Conservation (phyloP, 2,888 invertebrate genomes). For the Dyspetes luteomarginatus region DNA sequence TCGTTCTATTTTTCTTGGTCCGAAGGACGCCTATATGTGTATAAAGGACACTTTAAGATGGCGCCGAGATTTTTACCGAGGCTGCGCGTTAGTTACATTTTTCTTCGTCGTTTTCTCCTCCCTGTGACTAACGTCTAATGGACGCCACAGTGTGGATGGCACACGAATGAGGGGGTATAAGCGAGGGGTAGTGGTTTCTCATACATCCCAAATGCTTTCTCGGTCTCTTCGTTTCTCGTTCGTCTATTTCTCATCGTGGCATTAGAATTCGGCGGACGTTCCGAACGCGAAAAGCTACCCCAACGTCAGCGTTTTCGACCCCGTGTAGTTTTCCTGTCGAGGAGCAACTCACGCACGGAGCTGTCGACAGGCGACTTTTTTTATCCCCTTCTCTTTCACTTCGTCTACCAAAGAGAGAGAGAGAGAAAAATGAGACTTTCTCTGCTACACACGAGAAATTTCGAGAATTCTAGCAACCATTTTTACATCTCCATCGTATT, state of each 20-base stretch:
- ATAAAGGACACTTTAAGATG: slow-evolving; percentile 12
- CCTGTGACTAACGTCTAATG: slow-evolving; percentile 54
- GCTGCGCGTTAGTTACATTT: slow-evolving; percentile 37
- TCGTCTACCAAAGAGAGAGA: too few species aligned
- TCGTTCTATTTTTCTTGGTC: slow-evolving; percentile 56
- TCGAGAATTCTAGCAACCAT: slow-evolving; percentile 40
- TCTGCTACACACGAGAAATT: slow-evolving; percentile 13
- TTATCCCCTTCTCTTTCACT: slow-evolving; percentile 54
- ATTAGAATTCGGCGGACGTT: slow-evolving; percentile 68
- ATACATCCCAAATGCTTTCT: not conserved
- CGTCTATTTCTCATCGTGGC: slow-evolving; percentile 55
- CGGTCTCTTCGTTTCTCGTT: slow-evolving; percentile 20
- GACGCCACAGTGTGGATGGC: slow-evolving; percentile 48
- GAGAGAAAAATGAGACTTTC: slow-evolving; percentile 14
- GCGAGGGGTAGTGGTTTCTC: slow-evolving; percentile 20
- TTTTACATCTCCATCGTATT: slow-evolving; percentile 37
- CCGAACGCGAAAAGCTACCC: slow-evolving; percentile 57
- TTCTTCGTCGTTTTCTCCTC: slow-evolving; percentile 22
- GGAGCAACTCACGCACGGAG: slow-evolving; percentile 13
- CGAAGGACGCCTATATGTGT: slow-evolving; percentile 23
- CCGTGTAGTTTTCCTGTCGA: slow-evolving; percentile 22
- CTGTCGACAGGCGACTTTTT: slow-evolving; percentile 16
- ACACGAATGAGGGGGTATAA: slow-evolving; percentile 38
- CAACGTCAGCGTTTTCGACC: slow-evolving; percentile 66
- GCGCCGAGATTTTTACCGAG: slow-evolving; percentile 20